Evolutionary conservation across 2,888 invertebrate species (phyloP), one percentile per base, ranked within the genome.

Genomic region (Atherix ibis): DNA sequence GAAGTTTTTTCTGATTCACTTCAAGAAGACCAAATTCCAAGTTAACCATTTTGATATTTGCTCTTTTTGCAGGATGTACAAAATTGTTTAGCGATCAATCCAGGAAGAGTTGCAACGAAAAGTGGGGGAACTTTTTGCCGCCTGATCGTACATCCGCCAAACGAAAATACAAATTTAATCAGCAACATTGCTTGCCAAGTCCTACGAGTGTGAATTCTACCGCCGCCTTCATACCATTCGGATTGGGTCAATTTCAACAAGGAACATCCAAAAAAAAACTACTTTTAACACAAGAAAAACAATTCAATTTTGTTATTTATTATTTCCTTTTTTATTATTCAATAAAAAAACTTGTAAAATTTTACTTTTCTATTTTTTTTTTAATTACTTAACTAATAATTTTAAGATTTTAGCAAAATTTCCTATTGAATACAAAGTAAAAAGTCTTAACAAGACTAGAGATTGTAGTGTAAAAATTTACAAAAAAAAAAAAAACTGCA

Each of bases 41-140:
- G 27, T 26, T 28, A 32, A 22, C 13, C 3, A 13, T 26, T 26
- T n/a, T 32, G n/a, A 24, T 12, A 25, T 16, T 16, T 22, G 37
- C 13, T 25, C 39, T 39, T 41, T 47, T 66, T 69, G 10, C 65
- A 87, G 80, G 71, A 78, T 45, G 70, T 87, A 14, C 71, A 76
- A 46, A 80, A 76, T 2, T 81, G 81, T 46, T 63, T 87, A 18
- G 77, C 83, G 9, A 64, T 92, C 14, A 94, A 94, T 64, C 89
- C 92, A 0, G 89, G 87, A 45, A 72, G 77, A 38, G 67, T 76
- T 0, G 87, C 85, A 55, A 79, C 78, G 18, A 59, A 66, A 9
- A 70, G 68, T 17, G 81, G 79, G 4, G 87, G 87, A 29, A 79
- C 80, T 1, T 91, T 77, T 62, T 77, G 78, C 0, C 68, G 77